A percentile compares a stretch with the other conserved stretches of the same genome.
phyloP scores from a whole-genome alignment of 2,797 vertebrate genomes.

The Pristis pectinata region DNA sequence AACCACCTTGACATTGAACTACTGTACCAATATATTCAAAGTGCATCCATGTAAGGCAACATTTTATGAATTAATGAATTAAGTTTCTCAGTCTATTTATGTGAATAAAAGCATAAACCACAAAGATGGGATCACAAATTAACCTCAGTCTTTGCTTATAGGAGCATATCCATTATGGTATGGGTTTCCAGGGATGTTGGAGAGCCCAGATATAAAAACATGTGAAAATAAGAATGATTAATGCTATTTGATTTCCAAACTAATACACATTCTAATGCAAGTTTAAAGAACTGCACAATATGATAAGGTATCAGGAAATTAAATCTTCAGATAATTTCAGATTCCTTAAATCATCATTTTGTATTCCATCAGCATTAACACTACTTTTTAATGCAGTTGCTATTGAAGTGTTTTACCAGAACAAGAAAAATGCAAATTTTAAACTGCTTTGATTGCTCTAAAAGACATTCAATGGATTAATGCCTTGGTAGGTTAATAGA shows the following conservation, averaged over 20 bases:
- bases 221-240: background rate
- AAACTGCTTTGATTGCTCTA: background rate
- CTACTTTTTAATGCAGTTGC: background rate
- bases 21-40: background rate
- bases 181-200: background rate
- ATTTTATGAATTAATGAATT: background rate
- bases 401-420: background rate
- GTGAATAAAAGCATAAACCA: background rate
- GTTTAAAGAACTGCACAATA: background rate
- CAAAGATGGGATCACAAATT: background rate
- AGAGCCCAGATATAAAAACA: too few species aligned
- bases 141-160: background rate
- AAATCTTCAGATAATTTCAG: slow-evolving; percentile 62
- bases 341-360: slow-evolving; percentile 57
- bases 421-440: background rate
- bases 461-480: too few species aligned
- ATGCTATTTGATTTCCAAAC: background rate
- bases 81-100: background rate
- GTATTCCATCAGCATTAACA: background rate
- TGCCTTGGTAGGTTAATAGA: too few species aligned
- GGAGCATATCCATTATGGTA: too few species aligned
- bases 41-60: background rate
- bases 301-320: slow-evolving; percentile 62
- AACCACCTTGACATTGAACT: background rate
- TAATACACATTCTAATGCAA: background rate